Evolutionary conservation across 1,140 invertebrate species (phyloP).

Genomic region (Pachypsylla venusta): DNA sequence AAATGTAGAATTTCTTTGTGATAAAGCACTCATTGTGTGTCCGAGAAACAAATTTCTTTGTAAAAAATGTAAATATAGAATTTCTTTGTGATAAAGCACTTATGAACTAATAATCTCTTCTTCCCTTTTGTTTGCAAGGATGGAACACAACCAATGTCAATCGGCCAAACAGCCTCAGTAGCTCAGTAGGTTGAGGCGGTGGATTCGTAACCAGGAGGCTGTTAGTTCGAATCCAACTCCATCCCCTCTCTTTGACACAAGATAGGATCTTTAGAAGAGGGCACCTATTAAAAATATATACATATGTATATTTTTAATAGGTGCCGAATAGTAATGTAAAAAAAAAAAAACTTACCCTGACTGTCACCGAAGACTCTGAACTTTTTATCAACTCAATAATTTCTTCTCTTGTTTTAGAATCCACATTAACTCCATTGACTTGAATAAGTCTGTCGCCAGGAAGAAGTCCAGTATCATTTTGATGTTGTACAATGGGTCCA

Average conservation of each 20-base stretch:
- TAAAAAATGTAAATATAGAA: no score
- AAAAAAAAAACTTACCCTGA: slow-evolving; percentile 49
- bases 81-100: no score
- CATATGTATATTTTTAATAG: neutral
- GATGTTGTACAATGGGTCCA: slow-evolving; percentile 51
- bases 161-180: no score
- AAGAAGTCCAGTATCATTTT: slow-evolving; percentile 66
- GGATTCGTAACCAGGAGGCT: neutral
- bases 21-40: no score
- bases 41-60: no score
- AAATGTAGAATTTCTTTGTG: no score
- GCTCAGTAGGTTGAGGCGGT: no score
- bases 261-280: neutral
- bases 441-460: slow-evolving; percentile 85
- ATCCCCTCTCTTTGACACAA: neutral
- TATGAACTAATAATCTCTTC: no score
- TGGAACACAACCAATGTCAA: no score
- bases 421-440: slow-evolving; percentile 74
- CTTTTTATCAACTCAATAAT: slow-evolving; percentile 85
- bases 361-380: slow-evolving; percentile 60
- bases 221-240: neutral
- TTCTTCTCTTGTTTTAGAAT: slow-evolving; percentile 72
- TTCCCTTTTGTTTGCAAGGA: no score
- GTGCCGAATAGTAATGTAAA: neutral
- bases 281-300: neutral